A percentile compares a stretch with the other conserved stretches of the same genome.
Conservation (phyloP, 53 echinoderm and acorn worm species). For the Antedon mediterranea region DNA sequence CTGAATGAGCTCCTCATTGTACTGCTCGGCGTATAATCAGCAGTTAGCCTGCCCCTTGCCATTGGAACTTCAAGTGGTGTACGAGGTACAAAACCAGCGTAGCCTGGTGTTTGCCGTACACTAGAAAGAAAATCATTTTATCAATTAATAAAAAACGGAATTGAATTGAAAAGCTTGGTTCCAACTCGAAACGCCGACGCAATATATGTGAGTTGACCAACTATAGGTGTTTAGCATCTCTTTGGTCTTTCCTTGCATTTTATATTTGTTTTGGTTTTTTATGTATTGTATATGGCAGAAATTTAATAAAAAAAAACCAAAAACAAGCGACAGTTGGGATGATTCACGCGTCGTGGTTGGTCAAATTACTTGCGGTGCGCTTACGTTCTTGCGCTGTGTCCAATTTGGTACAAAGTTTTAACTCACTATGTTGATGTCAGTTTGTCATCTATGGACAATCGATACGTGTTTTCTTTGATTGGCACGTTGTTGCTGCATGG, state of each 20-base stretch:
- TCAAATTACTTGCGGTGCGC: slow-evolving; percentile 6
- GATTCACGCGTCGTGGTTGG: neutral
- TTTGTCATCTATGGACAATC: neutral
- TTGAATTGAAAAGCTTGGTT: no score
- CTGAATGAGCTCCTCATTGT: slow-evolving; percentile 69
- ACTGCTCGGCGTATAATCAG: slow-evolving; percentile 37
- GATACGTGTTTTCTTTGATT: slow-evolving; percentile 2
- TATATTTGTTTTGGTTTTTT: no score
- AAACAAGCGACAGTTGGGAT: no score
- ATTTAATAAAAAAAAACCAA: no score
- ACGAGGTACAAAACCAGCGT: slow-evolving; percentile 68
- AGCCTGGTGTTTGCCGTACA: slow-evolving; percentile 76
- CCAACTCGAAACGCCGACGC: no score
- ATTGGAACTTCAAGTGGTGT: slow-evolving; percentile 45
- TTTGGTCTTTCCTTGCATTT: no score
- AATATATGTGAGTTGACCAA: no score
- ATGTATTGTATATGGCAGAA: no score
- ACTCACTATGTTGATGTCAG: neutral
- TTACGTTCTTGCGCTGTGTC: no score
- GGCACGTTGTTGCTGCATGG: neutral
- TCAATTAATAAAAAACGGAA: no score
- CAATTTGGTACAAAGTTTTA: neutral
- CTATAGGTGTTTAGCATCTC: no score
- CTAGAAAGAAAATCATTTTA: slow-evolving; percentile 17
- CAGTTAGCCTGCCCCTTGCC: slow-evolving; percentile 15